Base-by-base conservation (phyloP, 2,888 invertebrate species). In the Sesia apiformis region DNA sequence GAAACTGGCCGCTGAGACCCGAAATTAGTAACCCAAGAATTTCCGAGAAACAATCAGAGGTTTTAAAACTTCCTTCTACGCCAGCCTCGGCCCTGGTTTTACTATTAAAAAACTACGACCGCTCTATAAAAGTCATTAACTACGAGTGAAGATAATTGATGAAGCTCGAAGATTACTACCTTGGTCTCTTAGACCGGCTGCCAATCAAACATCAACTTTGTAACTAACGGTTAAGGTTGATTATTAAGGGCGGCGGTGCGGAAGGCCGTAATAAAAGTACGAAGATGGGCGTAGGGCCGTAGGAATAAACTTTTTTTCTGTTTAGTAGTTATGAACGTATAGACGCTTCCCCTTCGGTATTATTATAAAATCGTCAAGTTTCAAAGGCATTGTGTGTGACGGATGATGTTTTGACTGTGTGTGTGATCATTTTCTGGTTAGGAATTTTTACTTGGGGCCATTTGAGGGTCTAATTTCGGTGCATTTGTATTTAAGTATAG, bases 51-150 rank as follows among this genome's bases (percentile, higher is more conserved):
- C 76, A 74, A 75, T 72, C 67, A 60, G 52, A 63, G 60, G 54
- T 60, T 56, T 58, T 60, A 62, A 66, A 69, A 70, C 60, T 60
- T 49, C 52, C 46, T 58, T 60, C 59, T 60, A 57, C 46, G 57
- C 55, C 57, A 53, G 46, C 46, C 56, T 60, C 54, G 23, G 61
- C 63, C 64, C 59, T 61, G 51, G 23, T 59, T 69, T 72, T 64
- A 64, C 71, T 74, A 74, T 74, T 72, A 72, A 70, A 74, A 69
- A 68, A 65, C 67, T 66, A 66, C 69, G 72, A 66, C 75, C 77
- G 84, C 78, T 85, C 87, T 87, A 89, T 89, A 89, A 88, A 89
- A 88, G 85, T 87, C 88, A 89, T 89, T 89, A 89, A 88, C 81
- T 88, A 75, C 65, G 78, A 76, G 80, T 82, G 79, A 81, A 85